Evolutionary conservation across 92 coral and sea anemone species (phyloP).

Genomic region (Heteractis magnifica): DNA sequence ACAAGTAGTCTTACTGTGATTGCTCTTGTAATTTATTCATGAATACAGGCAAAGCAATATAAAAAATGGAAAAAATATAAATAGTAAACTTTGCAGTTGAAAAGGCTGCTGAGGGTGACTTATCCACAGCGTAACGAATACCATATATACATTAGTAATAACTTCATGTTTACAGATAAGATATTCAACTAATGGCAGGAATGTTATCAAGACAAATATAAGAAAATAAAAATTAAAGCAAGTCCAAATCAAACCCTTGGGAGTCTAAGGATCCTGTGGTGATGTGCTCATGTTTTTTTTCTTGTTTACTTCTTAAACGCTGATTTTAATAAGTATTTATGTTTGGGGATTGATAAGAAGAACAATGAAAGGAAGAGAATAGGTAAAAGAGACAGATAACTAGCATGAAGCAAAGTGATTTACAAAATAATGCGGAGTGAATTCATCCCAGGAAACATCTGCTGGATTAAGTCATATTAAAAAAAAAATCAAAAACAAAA

Average conservation of each 20-base stretch:
- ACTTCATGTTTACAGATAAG: neutral
- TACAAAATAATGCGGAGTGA: neutral
- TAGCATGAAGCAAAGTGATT: neutral
- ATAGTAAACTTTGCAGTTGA: neutral
- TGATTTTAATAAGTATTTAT: neutral
- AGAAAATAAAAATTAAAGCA: neutral
- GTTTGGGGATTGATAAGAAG: neutral
- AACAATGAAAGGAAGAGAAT: neutral
- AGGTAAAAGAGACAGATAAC: neutral
- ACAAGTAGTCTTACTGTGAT: neutral
- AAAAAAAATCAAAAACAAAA: too few relatives aligned
- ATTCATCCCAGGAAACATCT: too few relatives aligned
- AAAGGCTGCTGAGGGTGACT: neutral
- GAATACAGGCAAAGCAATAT: neutral
- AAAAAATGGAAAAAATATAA: neutral
- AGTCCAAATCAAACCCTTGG: neutral
- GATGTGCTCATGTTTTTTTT: neutral
- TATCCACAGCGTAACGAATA: neutral
- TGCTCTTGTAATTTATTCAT: neutral
- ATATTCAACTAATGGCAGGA: neutral
- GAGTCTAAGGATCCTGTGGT: neutral
- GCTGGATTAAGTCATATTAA: too few relatives aligned
- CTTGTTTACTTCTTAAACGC: neutral
- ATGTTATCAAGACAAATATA: neutral
- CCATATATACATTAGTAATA: neutral